Percentiles rank a stretch among this genome's conserved stretches.
phyloP scores from a whole-genome alignment of 2,888 invertebrate species.

The Danaus chrysippus region DNA sequence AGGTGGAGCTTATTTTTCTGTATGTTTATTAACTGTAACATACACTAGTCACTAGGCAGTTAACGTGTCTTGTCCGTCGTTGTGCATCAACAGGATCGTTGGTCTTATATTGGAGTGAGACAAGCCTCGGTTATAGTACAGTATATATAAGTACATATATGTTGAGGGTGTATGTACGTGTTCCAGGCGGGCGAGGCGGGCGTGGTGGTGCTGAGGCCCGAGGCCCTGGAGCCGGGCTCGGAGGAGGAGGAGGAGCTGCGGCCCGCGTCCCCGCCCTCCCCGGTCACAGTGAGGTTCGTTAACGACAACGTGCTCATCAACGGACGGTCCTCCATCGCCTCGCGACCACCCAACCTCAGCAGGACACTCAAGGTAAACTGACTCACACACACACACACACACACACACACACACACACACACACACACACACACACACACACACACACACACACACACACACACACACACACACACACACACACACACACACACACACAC shows the following conservation, averaged over 20 bases:
- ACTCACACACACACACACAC: not conserved
- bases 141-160: not conserved
- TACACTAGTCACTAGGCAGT: too few species aligned
- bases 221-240: slow-evolving; percentile 76
- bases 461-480: too few species aligned
- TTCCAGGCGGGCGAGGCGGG: slow-evolving; percentile 66
- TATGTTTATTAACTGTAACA: too few species aligned
- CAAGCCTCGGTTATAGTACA: not conserved
- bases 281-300: slow-evolving; percentile 89
- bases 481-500: too few species aligned
- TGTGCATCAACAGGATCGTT: too few species aligned
- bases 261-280: slow-evolving; percentile 86
- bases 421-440: too few species aligned
- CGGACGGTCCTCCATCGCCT: slow-evolving; percentile 90
- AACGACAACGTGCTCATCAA: slow-evolving; percentile 95
- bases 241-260: slow-evolving; percentile 46
- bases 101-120: too few species aligned
- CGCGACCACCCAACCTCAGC: slow-evolving; percentile 62
- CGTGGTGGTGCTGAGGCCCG: slow-evolving; percentile 70
- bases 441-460: too few species aligned
- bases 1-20: too few species aligned
- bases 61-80: too few species aligned
- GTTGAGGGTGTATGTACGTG: not conserved
- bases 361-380: slow-evolving; percentile 78
- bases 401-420: not conserved